Percentiles rank a stretch among this genome's conserved stretches.
phyloP scores from a whole-genome alignment of 2,797 vertebrate genomes.

The Lagodon rhomboides region DNA sequence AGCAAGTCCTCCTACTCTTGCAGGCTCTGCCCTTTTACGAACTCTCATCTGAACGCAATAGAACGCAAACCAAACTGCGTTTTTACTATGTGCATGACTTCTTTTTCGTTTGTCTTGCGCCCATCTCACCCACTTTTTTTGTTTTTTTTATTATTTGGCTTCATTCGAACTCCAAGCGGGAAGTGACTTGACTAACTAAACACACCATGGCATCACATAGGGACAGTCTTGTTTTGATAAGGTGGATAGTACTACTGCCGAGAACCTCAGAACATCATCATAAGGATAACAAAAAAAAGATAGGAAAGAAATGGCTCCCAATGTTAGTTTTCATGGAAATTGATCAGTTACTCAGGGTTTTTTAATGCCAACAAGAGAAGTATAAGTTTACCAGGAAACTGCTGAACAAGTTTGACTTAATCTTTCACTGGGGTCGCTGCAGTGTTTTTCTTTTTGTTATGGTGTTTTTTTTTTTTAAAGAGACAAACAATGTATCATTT shows the following conservation, averaged over 20 bases:
- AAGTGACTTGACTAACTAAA: constrained; percentile 57
- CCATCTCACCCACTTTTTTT: constrained; percentile 61
- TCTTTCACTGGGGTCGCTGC: constrained; percentile 75
- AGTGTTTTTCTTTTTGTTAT: constrained; percentile 62
- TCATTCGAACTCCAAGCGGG: constrained; percentile 60
- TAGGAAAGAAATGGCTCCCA: constrained; percentile 59
- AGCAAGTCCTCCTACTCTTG: constrained; percentile 71
- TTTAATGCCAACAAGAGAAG: constrained; percentile 82
- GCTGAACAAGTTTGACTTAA: constrained; percentile 76
- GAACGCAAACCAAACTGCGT: constrained; percentile 82
- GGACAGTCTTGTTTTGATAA: constrained; percentile 47
- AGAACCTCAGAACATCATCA: constrained; percentile 55
- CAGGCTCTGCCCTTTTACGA: constrained; percentile 84
- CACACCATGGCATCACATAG: constrained; percentile 42
- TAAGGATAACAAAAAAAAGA: constrained; percentile 1
- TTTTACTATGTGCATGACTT: constrained; percentile 91
- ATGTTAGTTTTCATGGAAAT: constrained; percentile 67
- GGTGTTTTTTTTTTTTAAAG: constrained; percentile 61
- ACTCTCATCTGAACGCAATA: constrained; percentile 87
- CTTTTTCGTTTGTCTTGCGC: constrained; percentile 68
- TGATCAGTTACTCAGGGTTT: constrained; percentile 89
- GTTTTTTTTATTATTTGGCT: constrained; percentile 61
- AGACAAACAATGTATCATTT: constrained; percentile 65
- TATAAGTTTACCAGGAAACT: constrained; percentile 79
- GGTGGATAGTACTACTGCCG: constrained; percentile 64